These are phyloP conservation scores for Trichonephila clavipes DNA, from an alignment of 1,140 invertebrate species.

Conservation along the genomic window DNA sequence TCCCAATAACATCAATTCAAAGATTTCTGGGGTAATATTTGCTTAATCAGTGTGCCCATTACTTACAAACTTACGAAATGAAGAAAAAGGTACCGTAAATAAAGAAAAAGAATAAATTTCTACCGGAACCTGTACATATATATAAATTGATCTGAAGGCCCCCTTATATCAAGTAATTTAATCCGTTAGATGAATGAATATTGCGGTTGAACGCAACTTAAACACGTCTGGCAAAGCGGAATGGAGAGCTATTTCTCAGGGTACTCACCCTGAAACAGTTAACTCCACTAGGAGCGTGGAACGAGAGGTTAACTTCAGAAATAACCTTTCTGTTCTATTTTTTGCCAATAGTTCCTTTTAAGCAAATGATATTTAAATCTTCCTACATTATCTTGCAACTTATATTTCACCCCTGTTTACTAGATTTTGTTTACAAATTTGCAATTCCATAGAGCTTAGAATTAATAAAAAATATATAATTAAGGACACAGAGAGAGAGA, in stretches of 20 bases:
- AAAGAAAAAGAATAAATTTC: neutral
- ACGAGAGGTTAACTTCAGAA: neutral
- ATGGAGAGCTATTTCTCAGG: neutral
- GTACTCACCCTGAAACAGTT: neutral
- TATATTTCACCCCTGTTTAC: no score
- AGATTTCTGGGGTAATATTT: no score
- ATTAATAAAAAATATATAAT: no score
- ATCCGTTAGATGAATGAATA: neutral
- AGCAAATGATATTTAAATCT: neutral
- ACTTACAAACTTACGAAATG: no score
- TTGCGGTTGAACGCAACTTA: conserved; percentile 7
- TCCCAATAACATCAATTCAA: no score
- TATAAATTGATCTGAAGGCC: neutral
- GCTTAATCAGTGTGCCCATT: no score
- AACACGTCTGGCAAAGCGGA: neutral
- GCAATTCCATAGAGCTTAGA: no score
- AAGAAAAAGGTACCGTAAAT: neutral
- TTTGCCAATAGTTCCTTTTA: neutral
- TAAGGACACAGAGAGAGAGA: no score
- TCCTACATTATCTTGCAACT: no score
- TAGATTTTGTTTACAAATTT: no score
- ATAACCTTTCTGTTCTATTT: neutral
- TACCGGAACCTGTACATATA: neutral
- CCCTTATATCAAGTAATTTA: neutral
- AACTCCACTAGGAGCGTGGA: neutral